Evolutionary conservation across 1,140 invertebrate genomes (phyloP).

Genomic region (Drosophila leontia): DNA sequence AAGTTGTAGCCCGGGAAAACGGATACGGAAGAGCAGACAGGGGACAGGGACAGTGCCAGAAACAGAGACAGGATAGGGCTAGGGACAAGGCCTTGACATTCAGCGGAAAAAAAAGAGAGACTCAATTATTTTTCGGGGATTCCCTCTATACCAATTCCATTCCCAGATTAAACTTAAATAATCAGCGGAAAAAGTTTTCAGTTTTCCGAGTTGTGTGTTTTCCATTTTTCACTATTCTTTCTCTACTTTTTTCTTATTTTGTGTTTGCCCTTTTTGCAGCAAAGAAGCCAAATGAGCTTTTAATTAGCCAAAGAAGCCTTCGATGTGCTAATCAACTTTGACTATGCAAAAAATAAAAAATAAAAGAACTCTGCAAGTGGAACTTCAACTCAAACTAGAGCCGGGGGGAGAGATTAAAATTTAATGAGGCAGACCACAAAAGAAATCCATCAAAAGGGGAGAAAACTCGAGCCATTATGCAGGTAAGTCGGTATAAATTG

Average conservation of each 20-base stretch:
- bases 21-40: constrained; percentile 2
- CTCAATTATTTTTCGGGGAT: constrained; percentile 43
- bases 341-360: constrained; percentile 25
- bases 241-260: too few relatives aligned
- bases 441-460: constrained; percentile 14
- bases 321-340: constrained; percentile 54
- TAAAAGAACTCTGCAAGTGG: neutral
- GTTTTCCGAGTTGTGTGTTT: constrained; percentile 2
- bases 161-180: constrained; percentile 42
- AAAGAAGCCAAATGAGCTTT: constrained; percentile 59
- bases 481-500: constrained; percentile 5
- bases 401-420: constrained; percentile 23
- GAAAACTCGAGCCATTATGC: constrained; percentile 2
- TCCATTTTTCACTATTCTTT: neutral
- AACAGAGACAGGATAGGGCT: neutral
- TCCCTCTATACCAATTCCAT: neutral
- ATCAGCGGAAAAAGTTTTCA: constrained; percentile 40
- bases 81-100: constrained; percentile 41
- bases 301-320: constrained; percentile 58
- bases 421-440: constrained; percentile 44
- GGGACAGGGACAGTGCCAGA: neutral
- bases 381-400: constrained; percentile 10
- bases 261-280: neutral
- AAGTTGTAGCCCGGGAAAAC: constrained; percentile 28
- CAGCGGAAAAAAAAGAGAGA: neutral